Base-by-base conservation (phyloP, 1,140 invertebrate genomes). In the Zaprionus vittiger region DNA sequence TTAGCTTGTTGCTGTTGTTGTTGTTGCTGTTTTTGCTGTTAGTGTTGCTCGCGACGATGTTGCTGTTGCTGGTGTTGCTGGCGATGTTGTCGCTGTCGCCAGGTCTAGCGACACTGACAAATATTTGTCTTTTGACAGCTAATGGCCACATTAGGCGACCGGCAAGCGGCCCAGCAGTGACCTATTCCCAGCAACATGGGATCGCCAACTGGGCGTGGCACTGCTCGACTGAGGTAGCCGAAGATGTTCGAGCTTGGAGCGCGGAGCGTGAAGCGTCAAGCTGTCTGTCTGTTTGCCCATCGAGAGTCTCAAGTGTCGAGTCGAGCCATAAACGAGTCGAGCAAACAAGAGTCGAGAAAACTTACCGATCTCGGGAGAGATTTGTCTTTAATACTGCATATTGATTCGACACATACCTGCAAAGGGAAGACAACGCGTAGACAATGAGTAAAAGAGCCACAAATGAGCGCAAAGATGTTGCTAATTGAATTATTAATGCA, bases 111-210 rank as follows among this genome's bases (percentile, higher is more conserved):
- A 86, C 83, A 84, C 62, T 76, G 69, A 81, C 81, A 89, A 89
- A 89, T 89, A 89, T 89, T 87, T 89, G 84, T 55, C 81, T 89
- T 81, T 90, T 79, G 85, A 79, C 84, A 89, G 84, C 85, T 89
- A 89, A 87, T 90, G 85, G 85, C 63, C 84, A 84, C 84, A 89
- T 81, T 87, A 76, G 61, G 77, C 68, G 82, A 81, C 79, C 82
- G 55, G 52, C 72, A 66, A 54, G 44, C 64, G 70, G 62, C 62
- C 37, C 61, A 60, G 34, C n/a, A 14, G 12, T 17, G 20, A 24
- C 49, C 47, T 60, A 60, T 60, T 54, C 47, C 49, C 34, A 37
- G 62, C 9, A 17, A 20, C 11, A 52, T 22, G 47, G 47, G 17
- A 12, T n/a, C 11, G 15, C n/a, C 31, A 34, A 4, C 52, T 34